Evolutionary conservation across 2,113 vertebrate species (phyloP).

Genomic region (Cottus gobio): DNA sequence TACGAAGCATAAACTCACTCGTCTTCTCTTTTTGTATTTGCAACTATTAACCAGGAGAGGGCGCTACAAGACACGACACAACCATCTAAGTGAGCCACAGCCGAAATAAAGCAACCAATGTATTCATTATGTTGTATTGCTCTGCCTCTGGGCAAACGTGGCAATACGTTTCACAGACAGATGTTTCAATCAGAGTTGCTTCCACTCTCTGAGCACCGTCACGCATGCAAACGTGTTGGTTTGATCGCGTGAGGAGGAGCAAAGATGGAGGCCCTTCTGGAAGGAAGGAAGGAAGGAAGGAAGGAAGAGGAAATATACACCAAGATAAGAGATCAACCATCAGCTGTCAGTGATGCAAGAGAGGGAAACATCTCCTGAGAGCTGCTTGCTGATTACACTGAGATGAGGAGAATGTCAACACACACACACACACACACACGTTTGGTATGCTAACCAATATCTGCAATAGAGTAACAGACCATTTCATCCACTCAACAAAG

Average conservation of each 20-base stretch:
- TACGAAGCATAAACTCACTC: neutral
- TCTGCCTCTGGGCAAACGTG: slow-evolving; percentile 34
- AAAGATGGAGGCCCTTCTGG: neutral
- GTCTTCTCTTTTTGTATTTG: slow-evolving; percentile 1
- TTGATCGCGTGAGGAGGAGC: neutral
- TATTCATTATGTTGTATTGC: slow-evolving; percentile 25
- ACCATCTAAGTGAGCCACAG: neutral
- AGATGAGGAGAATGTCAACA: neutral
- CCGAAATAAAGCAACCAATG: slow-evolving; percentile 17
- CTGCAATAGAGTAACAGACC: neutral
- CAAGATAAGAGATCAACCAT: neutral
- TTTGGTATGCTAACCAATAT: slow-evolving; percentile 27
- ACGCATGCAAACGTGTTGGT: too few species aligned
- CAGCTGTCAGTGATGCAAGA: slow-evolving; percentile 42
- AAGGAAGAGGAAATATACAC: neutral
- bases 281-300: too few species aligned
- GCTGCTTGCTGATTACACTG: slow-evolving; percentile 29
- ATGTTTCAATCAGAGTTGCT: slow-evolving; percentile 10
- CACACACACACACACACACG: neutral
- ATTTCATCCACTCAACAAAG: neutral
- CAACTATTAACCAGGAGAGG: slow-evolving; percentile 53
- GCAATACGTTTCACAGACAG: slow-evolving; percentile 16
- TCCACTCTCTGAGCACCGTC: slow-evolving; percentile 5
- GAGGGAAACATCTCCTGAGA: slow-evolving; percentile 40
- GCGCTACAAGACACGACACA: slow-evolving; percentile 21